These are phyloP conservation scores for Cecropterus lyciades DNA, from an alignment of 1,140 invertebrate genomes.

Conservation along the genomic window DNA sequence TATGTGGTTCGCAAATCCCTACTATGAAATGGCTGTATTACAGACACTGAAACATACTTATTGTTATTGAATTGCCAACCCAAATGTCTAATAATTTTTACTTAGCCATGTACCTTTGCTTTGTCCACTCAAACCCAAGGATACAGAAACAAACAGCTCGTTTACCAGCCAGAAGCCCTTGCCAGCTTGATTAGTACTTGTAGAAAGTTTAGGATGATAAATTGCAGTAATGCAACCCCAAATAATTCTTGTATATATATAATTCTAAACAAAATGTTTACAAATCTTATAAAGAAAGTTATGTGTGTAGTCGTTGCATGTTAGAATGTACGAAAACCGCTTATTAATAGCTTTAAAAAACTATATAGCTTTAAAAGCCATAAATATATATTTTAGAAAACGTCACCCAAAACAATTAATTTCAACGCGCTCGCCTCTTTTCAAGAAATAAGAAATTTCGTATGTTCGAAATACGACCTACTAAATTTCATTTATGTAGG, in stretches of 20 bases:
- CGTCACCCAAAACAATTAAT: not conserved
- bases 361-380: too few species aligned
- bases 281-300: not conserved
- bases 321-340: too few species aligned
- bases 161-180: not conserved
- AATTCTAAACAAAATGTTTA: not conserved
- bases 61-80: conserved; percentile 5
- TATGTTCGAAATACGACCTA: not conserved
- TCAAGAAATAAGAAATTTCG: not conserved
- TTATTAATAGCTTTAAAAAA: too few species aligned
- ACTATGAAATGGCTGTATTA: conserved; percentile 4
- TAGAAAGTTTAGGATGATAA: not conserved
- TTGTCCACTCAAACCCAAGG: not conserved
- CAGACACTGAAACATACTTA: conserved; percentile 1
- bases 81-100: not conserved
- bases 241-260: not conserved
- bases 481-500: conserved; percentile 17
- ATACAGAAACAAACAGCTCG: conserved; percentile 3
- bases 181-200: conserved; percentile 10
- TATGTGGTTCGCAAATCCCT: not conserved
- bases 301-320: too few species aligned
- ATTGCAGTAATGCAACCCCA: not conserved
- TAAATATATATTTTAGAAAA: not conserved
- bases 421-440: not conserved
- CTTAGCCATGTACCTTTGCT: conserved; percentile 3